Evolutionary conservation across 1,140 invertebrate genomes (phyloP).

Genomic region (Tetragnatha versicolor): DNA sequence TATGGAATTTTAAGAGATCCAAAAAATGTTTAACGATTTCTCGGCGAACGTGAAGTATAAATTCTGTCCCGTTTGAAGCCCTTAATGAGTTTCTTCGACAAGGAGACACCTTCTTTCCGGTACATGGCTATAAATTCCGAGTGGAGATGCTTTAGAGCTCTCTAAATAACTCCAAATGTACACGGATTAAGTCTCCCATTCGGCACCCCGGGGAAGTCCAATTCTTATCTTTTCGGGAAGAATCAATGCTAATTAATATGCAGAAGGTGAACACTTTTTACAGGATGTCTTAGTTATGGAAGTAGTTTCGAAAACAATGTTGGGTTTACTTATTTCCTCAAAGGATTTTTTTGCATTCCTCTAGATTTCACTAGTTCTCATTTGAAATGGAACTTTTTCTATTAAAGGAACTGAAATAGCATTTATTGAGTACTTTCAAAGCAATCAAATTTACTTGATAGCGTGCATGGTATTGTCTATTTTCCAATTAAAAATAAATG

Average conservation of each 20-base stretch:
- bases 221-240: neutral
- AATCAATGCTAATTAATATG: conserved; percentile 6
- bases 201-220: neutral
- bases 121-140: conserved; percentile 35
- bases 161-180: conserved; percentile 39
- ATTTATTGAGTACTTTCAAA: too few relatives aligned
- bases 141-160: conserved; percentile 32
- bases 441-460: too few relatives aligned
- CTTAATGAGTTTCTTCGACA: conserved; percentile 47
- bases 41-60: conserved; percentile 27
- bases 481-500: too few relatives aligned
- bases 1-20: conserved; percentile 44
- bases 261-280: too few relatives aligned
- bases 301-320: too few relatives aligned
- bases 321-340: too few relatives aligned
- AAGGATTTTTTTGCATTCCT: too few relatives aligned
- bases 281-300: too few relatives aligned
- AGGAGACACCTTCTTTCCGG: conserved; percentile 35
- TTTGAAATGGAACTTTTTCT: too few relatives aligned
- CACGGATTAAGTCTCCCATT: conserved; percentile 12
- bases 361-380: too few relatives aligned
- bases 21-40: conserved; percentile 41
- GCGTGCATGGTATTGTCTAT: too few relatives aligned
- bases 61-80: conserved; percentile 28
- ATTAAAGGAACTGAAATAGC: too few relatives aligned